Percentiles rank a stretch among this genome's conserved stretches.
Conservation (phyloP, 2,888 invertebrate genomes). For the Trichacis sp. region DNA sequence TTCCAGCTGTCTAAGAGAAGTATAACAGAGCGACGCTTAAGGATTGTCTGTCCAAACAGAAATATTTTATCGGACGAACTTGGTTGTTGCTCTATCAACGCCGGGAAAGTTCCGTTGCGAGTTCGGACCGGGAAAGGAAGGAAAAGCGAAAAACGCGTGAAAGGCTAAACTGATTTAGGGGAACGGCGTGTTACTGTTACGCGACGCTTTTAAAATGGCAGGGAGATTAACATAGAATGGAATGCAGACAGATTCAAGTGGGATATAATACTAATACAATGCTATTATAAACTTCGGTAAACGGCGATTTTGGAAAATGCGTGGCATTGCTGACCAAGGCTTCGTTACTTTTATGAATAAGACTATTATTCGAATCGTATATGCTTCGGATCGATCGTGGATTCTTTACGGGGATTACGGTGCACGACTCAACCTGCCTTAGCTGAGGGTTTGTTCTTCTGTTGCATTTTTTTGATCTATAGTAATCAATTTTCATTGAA, state of each 20-base stretch:
- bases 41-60: neutral
- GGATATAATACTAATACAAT: slow-evolving; percentile 54
- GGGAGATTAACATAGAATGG: slow-evolving; percentile 48
- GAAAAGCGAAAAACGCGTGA: neutral
- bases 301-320: slow-evolving; percentile 43
- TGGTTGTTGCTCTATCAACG: too few relatives aligned
- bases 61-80: neutral
- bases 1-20: neutral
- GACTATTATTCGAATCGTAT: slow-evolving; percentile 56
- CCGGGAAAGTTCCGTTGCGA: neutral
- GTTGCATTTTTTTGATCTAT: too few relatives aligned
- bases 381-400: slow-evolving; percentile 41
- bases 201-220: slow-evolving; percentile 5
- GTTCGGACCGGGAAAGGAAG: neutral
- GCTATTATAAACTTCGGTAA: slow-evolving; percentile 49
- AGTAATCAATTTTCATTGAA: too few relatives aligned
- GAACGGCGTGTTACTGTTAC: too few relatives aligned
- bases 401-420: too few relatives aligned
- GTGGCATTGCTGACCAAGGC: slow-evolving; percentile 35
- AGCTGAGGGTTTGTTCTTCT: too few relatives aligned
- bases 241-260: slow-evolving; percentile 50
- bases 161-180: too few relatives aligned
- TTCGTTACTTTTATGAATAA: slow-evolving; percentile 54
- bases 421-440: too few relatives aligned
- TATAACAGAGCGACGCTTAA: neutral